Conservation (phyloP, 2,797 vertebrate genomes). For the Gallirallus australis region DNA sequence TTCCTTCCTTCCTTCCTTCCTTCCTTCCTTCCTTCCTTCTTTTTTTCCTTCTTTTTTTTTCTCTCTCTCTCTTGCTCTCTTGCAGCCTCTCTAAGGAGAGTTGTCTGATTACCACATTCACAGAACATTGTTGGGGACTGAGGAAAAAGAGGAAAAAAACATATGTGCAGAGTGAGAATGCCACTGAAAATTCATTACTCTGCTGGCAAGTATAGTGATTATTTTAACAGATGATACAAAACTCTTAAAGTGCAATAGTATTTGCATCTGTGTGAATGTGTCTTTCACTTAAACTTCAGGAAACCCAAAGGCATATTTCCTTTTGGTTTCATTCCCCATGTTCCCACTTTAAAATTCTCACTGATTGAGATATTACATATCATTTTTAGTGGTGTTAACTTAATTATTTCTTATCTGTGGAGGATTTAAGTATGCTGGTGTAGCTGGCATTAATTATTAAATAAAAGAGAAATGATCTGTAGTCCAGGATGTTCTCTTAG, state of each 20-base stretch:
- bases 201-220: slow-evolving; percentile 19
- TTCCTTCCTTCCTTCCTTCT: rapidly evolving
- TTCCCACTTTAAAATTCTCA: slow-evolving; percentile 74
- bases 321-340: slow-evolving; percentile 60
- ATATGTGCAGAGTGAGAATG: not conserved
- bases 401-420: slow-evolving; percentile 81
- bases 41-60: rapidly evolving
- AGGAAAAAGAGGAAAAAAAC: not conserved
- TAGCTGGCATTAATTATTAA: slow-evolving; percentile 80
- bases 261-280: slow-evolving; percentile 44
- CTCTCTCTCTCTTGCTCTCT: no score
- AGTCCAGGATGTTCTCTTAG: slow-evolving; percentile 47
- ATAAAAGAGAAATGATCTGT: slow-evolving; percentile 73
- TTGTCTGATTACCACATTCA: not conserved
- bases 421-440: slow-evolving; percentile 73
- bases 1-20: rapidly evolving
- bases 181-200: slow-evolving; percentile 18
- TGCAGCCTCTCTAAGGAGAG: not conserved
- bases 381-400: slow-evolving; percentile 73
- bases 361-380: slow-evolving; percentile 75
- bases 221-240: slow-evolving; percentile 42
- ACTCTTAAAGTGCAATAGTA: not conserved
- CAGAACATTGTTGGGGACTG: not conserved
- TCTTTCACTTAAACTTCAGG: slow-evolving; percentile 58
- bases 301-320: slow-evolving; percentile 27